These are phyloP conservation scores for Heliconius cydno DNA, from an alignment of 2,888 invertebrate species.

Conservation along the genomic window DNA sequence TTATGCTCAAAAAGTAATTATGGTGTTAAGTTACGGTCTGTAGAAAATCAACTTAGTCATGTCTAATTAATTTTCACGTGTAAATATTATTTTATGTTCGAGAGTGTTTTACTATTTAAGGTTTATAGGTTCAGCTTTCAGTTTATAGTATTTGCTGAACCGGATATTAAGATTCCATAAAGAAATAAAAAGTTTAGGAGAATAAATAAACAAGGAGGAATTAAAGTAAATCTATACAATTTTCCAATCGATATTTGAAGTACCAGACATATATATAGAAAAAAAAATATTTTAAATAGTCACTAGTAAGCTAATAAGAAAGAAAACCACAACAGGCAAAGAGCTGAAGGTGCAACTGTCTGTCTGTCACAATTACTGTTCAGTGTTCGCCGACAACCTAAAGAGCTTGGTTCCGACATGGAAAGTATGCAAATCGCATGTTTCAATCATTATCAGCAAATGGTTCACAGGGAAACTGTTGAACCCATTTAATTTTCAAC, in stretches of 20 bases:
- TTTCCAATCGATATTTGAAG: neutral
- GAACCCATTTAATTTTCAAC: conserved; percentile 35
- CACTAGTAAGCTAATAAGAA: neutral
- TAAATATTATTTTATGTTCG: neutral
- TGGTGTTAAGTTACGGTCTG: neutral
- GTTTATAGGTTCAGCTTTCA: neutral
- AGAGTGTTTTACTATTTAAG: neutral
- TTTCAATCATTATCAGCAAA: conserved; percentile 39
- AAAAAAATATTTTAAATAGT: neutral
- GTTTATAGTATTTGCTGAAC: neutral
- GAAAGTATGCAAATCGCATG: conserved; percentile 43
- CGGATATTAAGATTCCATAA: neutral
- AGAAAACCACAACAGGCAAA: neutral
- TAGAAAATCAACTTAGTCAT: conserved; percentile 5
- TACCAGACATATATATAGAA: neutral
- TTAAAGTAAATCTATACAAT: no score
- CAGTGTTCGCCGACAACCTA: neutral
- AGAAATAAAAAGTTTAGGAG: no score
- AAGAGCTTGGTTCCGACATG: conserved; percentile 32
- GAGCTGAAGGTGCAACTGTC: conserved; percentile 4
- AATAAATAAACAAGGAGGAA: no score
- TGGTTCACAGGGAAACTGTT: conserved; percentile 46
- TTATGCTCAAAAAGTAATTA: neutral
- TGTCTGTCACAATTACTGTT: neutral
- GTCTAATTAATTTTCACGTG: conserved; percentile 15